Percentiles rank a stretch among this genome's conserved stretches.
Evolutionary conservation across 2,113 vertebrate species (phyloP).

Genomic region (Coptodon bakossiorum): DNA sequence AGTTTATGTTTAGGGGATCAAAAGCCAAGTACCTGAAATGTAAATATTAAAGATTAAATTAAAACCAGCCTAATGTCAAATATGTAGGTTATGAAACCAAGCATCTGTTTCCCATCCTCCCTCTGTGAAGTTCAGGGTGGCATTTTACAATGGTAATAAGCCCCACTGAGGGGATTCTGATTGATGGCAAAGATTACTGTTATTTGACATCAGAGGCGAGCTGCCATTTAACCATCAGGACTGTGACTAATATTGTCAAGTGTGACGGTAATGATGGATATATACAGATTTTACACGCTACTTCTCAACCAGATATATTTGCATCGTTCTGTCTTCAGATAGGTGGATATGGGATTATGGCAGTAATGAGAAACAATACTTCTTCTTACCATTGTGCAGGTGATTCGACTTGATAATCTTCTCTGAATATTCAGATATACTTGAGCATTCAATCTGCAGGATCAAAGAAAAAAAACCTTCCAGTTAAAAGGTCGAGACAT

Average conservation of each 20-base stretch:
- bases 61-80: not conserved
- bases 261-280: constrained; percentile 23
- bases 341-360: not conserved
- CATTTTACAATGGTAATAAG: constrained; percentile 4
- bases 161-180: not conserved
- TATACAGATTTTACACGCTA: constrained; percentile 10
- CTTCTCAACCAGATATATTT: not conserved
- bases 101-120: not conserved
- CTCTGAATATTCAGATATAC: constrained; percentile 97
- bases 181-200: constrained; percentile 22
- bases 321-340: not conserved
- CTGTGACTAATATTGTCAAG: constrained; percentile 37
- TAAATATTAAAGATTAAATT: not conserved
- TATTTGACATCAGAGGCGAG: constrained; percentile 36
- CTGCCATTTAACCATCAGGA: constrained; percentile 42
- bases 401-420: constrained; percentile 98
- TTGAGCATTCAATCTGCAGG: constrained; percentile 95
- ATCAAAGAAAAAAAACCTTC: constrained; percentile 1
- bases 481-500: not conserved
- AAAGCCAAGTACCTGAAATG: not conserved
- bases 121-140: constrained; percentile 13
- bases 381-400: constrained; percentile 87
- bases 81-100: not conserved
- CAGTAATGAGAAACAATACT: not conserved
- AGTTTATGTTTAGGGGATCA: not conserved